Conservation (phyloP, 2,113 vertebrate species). For the Hiodon tergisus region DNA sequence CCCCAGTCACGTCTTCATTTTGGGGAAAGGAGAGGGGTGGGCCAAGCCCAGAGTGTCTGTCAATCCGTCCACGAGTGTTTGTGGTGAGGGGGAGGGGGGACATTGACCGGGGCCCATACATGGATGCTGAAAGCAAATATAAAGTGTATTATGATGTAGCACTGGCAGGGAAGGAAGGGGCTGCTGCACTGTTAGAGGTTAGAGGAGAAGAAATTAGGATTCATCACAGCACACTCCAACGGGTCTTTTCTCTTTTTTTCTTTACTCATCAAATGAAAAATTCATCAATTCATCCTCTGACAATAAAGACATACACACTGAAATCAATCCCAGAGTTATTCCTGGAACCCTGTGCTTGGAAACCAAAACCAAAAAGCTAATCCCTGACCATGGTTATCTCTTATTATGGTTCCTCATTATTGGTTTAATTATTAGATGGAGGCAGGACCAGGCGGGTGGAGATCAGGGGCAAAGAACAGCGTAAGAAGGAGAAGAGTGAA, state of each 20-base stretch:
- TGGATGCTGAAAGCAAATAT: constrained; percentile 32
- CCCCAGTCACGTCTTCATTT: constrained; percentile 30
- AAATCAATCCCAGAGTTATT: constrained; percentile 62
- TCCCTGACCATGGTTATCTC: constrained; percentile 59
- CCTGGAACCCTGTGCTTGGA: no score
- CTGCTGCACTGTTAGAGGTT: constrained; percentile 50
- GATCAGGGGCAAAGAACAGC: neutral
- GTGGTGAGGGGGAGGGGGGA: neutral
- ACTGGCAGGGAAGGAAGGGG: constrained; percentile 48
- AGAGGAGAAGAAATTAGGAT: constrained; percentile 67
- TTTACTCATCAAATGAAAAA: constrained; percentile 85
- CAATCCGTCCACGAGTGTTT: constrained; percentile 5
- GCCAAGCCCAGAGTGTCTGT: neutral
- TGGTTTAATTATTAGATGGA: constrained; percentile 70
- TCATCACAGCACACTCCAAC: constrained; percentile 63
- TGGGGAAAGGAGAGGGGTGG: constrained; percentile 9
- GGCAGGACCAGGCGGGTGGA: constrained; percentile 48
- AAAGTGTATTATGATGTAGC: constrained; percentile 39
- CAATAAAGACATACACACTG: constrained; percentile 77
- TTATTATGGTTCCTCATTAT: constrained; percentile 70
- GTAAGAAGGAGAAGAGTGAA: no score
- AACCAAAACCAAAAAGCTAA: constrained; percentile 45
- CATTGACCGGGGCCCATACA: neutral
- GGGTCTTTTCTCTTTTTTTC: constrained; percentile 56
- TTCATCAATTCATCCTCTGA: constrained; percentile 83